phyloP scores from a whole-genome alignment of 1,140 invertebrate genomes.

The Drosophila melanica region DNA sequence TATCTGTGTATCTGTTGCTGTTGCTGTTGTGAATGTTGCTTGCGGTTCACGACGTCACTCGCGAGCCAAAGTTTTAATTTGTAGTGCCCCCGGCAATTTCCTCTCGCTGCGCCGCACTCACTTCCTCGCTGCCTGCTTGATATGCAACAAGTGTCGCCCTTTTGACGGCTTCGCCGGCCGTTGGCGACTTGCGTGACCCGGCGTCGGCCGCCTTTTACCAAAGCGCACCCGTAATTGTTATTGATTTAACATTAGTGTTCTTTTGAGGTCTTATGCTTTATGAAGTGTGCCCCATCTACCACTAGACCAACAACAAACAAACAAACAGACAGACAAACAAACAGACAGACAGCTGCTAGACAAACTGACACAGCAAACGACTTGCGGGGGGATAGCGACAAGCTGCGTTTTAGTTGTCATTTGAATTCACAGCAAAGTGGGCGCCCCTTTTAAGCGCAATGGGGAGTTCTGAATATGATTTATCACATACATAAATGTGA shows the following conservation, averaged over 20 bases:
- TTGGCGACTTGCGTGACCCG: slow-evolving; percentile 53
- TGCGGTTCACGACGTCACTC: slow-evolving; percentile 34
- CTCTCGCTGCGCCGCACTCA: slow-evolving; percentile 18
- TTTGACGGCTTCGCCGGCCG: slow-evolving; percentile 35
- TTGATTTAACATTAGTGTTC: slow-evolving; percentile 77
- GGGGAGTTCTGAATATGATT: neutral
- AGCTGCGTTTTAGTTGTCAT: neutral
- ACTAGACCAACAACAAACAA: slow-evolving; percentile 6
- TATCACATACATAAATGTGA: slow-evolving; percentile 1
- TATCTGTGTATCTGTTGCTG: too few species aligned
- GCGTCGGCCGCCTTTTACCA: slow-evolving; percentile 44
- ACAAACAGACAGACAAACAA: slow-evolving; percentile 31
- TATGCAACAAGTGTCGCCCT: slow-evolving; percentile 72
- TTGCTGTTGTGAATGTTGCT: slow-evolving; percentile 18
- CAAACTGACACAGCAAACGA: slow-evolving; percentile 1
- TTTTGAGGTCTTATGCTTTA: slow-evolving; percentile 60
- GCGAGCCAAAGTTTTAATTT: slow-evolving; percentile 56
- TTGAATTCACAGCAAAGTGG: slow-evolving; percentile 12
- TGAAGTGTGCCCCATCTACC: slow-evolving; percentile 60
- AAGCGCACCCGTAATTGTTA: slow-evolving; percentile 74
- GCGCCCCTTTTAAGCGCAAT: neutral
- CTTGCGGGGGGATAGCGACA: neutral
- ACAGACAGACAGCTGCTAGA: slow-evolving; percentile 41
- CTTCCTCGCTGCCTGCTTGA: slow-evolving; percentile 64
- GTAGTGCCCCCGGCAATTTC: slow-evolving; percentile 15